These are phyloP conservation scores for Actinernus sp. DNA, from an alignment of 92 coral and sea anemone species.

Conservation along the genomic window DNA sequence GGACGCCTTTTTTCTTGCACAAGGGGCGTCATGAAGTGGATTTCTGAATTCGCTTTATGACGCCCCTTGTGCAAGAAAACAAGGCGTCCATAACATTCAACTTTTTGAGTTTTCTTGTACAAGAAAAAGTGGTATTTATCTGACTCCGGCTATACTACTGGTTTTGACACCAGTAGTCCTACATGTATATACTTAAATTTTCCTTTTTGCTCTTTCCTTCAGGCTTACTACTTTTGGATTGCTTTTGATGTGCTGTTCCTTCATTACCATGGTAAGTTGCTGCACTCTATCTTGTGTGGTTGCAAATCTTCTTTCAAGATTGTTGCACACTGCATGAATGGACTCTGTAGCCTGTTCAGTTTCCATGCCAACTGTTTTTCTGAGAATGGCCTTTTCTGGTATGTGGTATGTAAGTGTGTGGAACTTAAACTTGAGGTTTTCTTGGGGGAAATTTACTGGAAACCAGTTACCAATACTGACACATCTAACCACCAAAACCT, in stretches of 20 bases:
- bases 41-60: too few species aligned
- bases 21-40: too few species aligned
- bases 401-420: constrained; percentile 6
- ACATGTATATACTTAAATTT: too few species aligned
- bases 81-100: too few species aligned
- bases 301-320: not conserved
- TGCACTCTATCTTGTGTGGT: not conserved
- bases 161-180: too few species aligned
- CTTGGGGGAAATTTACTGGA: constrained; percentile 21
- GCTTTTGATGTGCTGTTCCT: constrained; percentile 4
- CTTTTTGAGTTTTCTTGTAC: too few species aligned
- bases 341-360: constrained; percentile 10
- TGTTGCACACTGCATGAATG: constrained; percentile 7
- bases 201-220: not conserved
- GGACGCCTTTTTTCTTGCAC: too few species aligned
- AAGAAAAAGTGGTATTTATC: too few species aligned
- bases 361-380: constrained; percentile 5
- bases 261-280: constrained; percentile 2
- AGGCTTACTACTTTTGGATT: not conserved
- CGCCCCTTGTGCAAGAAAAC: too few species aligned
- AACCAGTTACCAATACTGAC: constrained; percentile 40
- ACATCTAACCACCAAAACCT: constrained; percentile 24
- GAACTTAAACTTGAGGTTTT: constrained; percentile 12
- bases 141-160: too few species aligned
- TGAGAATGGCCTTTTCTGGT: not conserved